A percentile compares a stretch with the other conserved stretches of the same genome.
Evolutionary conservation across 2,888 invertebrate species (phyloP).

Genomic region (Oxyteleia sp.): DNA sequence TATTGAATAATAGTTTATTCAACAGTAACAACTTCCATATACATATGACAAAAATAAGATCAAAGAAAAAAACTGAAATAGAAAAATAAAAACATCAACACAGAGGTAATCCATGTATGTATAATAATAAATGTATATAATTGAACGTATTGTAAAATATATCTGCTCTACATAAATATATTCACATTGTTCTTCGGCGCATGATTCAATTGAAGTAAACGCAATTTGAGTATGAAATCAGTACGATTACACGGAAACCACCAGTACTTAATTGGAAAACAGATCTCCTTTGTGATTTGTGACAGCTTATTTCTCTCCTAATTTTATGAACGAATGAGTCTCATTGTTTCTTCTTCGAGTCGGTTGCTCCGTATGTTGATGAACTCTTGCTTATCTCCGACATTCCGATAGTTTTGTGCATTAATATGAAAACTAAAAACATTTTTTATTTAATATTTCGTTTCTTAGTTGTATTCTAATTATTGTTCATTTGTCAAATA

Average conservation of each 20-base stretch:
- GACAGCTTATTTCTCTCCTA: conserved; percentile 59
- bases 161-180: conserved; percentile 67
- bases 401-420: conserved; percentile 94
- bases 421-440: conserved; percentile 91
- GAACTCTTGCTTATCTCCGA: conserved; percentile 95
- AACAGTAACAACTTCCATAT: conserved; percentile 73
- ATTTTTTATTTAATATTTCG: too few relatives aligned
- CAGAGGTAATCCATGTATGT: conserved; percentile 67
- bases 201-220: conserved; percentile 61
- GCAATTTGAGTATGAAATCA: conserved; percentile 65
- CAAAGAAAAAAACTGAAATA: conserved; percentile 57
- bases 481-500: too few relatives aligned
- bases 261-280: conserved; percentile 63
- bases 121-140: conserved; percentile 71
- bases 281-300: conserved; percentile 68
- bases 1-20: conserved; percentile 71
- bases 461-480: too few relatives aligned
- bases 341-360: conserved; percentile 88
- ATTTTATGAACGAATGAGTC: conserved; percentile 31
- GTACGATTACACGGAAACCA: conserved; percentile 60
- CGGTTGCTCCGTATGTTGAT: conserved; percentile 91
- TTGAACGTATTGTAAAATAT: conserved; percentile 72
- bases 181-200: conserved; percentile 66
- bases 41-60: conserved; percentile 66
- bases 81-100: conserved; percentile 71